Conservation (phyloP, 2,888 invertebrate species). For the Lucinisca nassula region DNA sequence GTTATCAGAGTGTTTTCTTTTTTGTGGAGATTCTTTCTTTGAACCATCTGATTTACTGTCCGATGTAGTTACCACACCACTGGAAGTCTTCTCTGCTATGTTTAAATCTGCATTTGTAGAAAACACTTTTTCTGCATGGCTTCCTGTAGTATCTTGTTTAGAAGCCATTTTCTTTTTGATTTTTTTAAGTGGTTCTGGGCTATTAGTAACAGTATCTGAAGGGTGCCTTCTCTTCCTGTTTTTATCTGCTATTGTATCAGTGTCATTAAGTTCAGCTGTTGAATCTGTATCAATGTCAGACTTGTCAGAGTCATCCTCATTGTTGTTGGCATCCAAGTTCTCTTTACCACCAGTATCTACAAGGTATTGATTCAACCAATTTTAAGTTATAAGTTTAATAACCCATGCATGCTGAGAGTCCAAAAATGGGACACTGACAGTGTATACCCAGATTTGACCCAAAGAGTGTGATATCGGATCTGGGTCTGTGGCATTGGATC, state of each 20-base stretch:
- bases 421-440: no score
- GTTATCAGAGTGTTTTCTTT: background rate
- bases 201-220: slow-evolving; percentile 10
- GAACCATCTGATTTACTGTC: background rate
- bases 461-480: background rate
- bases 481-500: no score
- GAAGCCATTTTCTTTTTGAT: slow-evolving; percentile 39
- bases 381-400: no score
- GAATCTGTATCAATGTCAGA: background rate
- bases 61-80: background rate
- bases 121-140: no score
- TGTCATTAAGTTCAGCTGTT: background rate
- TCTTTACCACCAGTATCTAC: background rate
- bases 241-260: background rate
- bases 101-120: no score
- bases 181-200: slow-evolving; percentile 26
- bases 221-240: slow-evolving; percentile 25
- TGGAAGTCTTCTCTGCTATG: no score
- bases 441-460: no score
- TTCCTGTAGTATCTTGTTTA: background rate
- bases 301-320: background rate
- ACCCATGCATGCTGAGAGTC: no score
- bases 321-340: background rate
- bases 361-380: no score
- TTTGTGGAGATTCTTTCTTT: background rate